A percentile compares a stretch with the other conserved stretches of the same genome.
phyloP scores from a whole-genome alignment of 92 coral and sea anemone genomes.

The Anthopleura xanthogrammica region DNA sequence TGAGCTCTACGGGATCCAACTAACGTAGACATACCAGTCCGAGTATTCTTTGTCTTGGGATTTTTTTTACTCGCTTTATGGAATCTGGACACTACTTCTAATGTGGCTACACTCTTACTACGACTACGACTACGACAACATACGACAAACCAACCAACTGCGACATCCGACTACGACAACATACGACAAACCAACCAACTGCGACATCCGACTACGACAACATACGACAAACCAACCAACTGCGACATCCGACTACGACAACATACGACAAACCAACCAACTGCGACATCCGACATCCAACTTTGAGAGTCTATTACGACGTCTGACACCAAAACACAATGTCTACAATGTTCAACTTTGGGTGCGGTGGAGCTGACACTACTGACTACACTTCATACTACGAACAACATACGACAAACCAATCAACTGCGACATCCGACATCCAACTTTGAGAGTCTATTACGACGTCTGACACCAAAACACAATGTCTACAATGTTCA shows the following conservation, averaged over 20 bases:
- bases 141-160: background rate
- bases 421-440: background rate
- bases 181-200: background rate
- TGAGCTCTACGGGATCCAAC: slow-evolving; percentile 38
- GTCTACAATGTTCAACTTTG: no score
- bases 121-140: background rate
- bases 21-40: background rate
- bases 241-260: background rate
- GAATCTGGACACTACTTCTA: background rate
- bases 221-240: background rate
- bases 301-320: background rate
- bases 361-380: background rate
- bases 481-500: no score
- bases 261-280: no score
- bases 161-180: background rate
- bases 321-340: background rate
- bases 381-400: background rate
- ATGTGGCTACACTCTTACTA: background rate
- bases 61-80: slow-evolving; percentile 2
- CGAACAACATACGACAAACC: no score
- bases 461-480: no score
- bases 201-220: background rate
- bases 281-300: background rate
- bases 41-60: slow-evolving; percentile 5
- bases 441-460: background rate